Evolutionary conservation across 2,888 invertebrate species (phyloP), one percentile per base, ranked within the genome.

Genomic region (Noctua pronuba): DNA sequence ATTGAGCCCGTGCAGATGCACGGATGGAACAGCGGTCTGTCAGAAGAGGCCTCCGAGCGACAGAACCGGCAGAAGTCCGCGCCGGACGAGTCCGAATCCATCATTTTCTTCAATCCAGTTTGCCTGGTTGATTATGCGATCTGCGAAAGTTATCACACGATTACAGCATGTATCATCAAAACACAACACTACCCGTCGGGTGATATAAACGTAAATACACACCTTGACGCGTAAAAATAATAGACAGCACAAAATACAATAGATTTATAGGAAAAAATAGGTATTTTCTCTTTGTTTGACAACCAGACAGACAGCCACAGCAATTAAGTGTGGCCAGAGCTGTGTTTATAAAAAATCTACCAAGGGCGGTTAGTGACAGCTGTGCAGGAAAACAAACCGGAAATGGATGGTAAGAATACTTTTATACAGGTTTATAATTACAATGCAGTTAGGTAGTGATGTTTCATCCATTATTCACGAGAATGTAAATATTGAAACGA

Each of bases 1-100:
- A 99, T 99, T 90, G 99, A 99, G 74, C 99, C 99, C 44, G 99
- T 99, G 94, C 99, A 99, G 75, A 99, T 99, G 95, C 99, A 99
- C 0, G 99, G 99, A 96, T 99, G 99, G 94, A 99, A 99, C 18
- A 99, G 97, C 1, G 99, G 99, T 87, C 99, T 98, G 91, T 99
- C 99, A 24, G 98, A 97, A 66, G 98, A 97, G 66, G 98, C 99
- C 95, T 99, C 99, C 87, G 99, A 99, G 86, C 99, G 98, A 95
- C 99, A 99, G 90, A 99, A 99, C 92, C 99, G 98, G 96, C 99
- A 99, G 92, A 99, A 99, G 96, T 99, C 99, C 94, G 98, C 98
- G 88, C 97, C 97, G 94, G 96, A 95, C 94, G 91, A 91, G 88
- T 96, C 96, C 83, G 95, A 94, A 90, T 96, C 96, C 96, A 96